These are phyloP conservation scores for Sitobion miscanthi DNA, from an alignment of 1,140 invertebrate genomes.

Conservation along the genomic window DNA sequence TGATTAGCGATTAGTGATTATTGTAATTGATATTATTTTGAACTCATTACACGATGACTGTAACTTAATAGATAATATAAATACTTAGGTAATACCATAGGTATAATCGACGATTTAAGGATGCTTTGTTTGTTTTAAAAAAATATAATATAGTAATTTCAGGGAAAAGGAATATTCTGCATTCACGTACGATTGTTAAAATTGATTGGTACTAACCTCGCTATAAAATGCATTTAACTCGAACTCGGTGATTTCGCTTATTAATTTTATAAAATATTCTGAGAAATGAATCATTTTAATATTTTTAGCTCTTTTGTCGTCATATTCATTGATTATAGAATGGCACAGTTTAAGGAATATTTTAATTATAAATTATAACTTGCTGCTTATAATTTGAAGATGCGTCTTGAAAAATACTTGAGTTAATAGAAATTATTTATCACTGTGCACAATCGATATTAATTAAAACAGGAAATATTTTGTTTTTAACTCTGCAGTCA, in stretches of 20 bases:
- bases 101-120: too few species aligned
- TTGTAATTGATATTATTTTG: neutral
- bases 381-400: neutral
- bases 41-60: neutral
- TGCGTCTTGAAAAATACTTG: neutral
- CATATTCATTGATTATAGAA: neutral
- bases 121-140: neutral
- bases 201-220: neutral
- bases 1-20: too few species aligned
- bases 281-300: neutral
- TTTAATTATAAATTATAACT: conserved; percentile 6
- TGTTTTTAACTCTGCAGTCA: neutral
- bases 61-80: neutral
- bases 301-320: neutral
- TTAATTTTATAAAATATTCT: neutral
- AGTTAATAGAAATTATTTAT: conserved; percentile 1
- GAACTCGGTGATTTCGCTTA: neutral
- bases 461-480: neutral
- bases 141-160: neutral
- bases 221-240: neutral
- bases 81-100: too few species aligned
- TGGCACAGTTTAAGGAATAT: neutral
- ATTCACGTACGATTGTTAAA: neutral
- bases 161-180: neutral
- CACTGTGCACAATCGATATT: neutral